Evolutionary conservation across 2,113 vertebrate species (phyloP).

Genomic region (Argyrosomus japonicus): DNA sequence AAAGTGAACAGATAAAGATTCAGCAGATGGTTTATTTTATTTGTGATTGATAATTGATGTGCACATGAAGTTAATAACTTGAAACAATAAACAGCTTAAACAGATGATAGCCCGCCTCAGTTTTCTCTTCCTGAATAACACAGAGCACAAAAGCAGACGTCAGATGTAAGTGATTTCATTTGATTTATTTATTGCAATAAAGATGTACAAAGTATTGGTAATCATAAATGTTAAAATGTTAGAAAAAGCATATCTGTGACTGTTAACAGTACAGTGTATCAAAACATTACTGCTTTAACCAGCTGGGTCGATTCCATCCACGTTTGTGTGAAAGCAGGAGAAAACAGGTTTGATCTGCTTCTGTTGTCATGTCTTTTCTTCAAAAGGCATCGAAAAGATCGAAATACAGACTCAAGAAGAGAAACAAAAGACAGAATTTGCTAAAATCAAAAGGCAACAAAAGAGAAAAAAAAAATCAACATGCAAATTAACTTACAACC

Average conservation of each 20-base stretch:
- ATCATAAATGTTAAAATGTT: constrained; percentile 92
- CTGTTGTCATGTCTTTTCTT: constrained; percentile 81
- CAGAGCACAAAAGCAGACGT: constrained; percentile 5
- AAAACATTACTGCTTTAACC: constrained; percentile 90
- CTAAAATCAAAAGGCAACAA: constrained; percentile 68
- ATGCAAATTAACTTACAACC: constrained; percentile 77
- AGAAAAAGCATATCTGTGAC: constrained; percentile 95
- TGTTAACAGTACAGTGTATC: constrained; percentile 92
- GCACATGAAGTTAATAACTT: neutral
- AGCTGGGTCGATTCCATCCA: constrained; percentile 76
- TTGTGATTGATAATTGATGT: neutral
- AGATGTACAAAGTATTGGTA: constrained; percentile 96
- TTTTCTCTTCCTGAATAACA: neutral
- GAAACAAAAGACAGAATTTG: constrained; percentile 59
- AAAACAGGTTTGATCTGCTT: constrained; percentile 70
- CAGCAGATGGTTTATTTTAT: neutral
- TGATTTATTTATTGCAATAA: constrained; percentile 87
- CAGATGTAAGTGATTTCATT: constrained; percentile 56
- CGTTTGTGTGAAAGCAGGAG: constrained; percentile 61
- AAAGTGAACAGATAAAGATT: neutral
- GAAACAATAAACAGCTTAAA: neutral
- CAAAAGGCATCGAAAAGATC: constrained; percentile 90
- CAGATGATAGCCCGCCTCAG: too few relatives aligned
- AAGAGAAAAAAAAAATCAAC: constrained; percentile 63
- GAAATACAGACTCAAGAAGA: constrained; percentile 71